A percentile compares a stretch with the other conserved stretches of the same genome.
Evolutionary conservation across 2,888 invertebrate species (phyloP).

Genomic region (Drosophila anomelani): DNA sequence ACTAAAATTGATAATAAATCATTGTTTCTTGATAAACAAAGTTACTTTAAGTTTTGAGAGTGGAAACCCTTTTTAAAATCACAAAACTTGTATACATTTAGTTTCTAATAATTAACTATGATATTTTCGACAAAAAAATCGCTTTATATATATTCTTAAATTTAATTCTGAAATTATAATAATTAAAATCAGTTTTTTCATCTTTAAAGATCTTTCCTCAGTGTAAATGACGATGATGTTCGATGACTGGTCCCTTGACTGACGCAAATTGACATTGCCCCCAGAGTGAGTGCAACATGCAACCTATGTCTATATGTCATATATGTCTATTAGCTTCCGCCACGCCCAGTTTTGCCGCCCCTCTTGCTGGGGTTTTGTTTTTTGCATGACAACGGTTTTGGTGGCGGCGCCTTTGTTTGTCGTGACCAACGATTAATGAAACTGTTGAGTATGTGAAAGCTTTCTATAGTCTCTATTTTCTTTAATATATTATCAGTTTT

Average conservation of each 20-base stretch:
- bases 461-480: constrained; percentile 32
- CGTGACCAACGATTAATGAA: constrained; percentile 47
- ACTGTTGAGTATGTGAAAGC: constrained; percentile 43
- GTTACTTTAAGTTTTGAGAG: background rate
- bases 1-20: background rate
- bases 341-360: constrained; percentile 24
- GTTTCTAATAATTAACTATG: background rate
- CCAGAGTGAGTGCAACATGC: constrained; percentile 39
- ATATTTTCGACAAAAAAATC: background rate
- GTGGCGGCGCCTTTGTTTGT: constrained; percentile 75
- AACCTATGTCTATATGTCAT: constrained; percentile 23
- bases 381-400: constrained; percentile 62
- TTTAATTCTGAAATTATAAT: no score
- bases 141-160: no score
- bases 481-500: constrained; percentile 17
- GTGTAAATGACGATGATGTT: constrained; percentile 34
- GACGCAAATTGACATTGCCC: constrained; percentile 73
- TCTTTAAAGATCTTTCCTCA: background rate
- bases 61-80: background rate
- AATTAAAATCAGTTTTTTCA: background rate
- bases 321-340: constrained; percentile 25
- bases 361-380: constrained; percentile 6
- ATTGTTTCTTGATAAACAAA: background rate
- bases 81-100: background rate
- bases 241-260: constrained; percentile 59